Base-by-base conservation (phyloP, 2,113 vertebrate genomes). In the Tinamus guttatus region DNA sequence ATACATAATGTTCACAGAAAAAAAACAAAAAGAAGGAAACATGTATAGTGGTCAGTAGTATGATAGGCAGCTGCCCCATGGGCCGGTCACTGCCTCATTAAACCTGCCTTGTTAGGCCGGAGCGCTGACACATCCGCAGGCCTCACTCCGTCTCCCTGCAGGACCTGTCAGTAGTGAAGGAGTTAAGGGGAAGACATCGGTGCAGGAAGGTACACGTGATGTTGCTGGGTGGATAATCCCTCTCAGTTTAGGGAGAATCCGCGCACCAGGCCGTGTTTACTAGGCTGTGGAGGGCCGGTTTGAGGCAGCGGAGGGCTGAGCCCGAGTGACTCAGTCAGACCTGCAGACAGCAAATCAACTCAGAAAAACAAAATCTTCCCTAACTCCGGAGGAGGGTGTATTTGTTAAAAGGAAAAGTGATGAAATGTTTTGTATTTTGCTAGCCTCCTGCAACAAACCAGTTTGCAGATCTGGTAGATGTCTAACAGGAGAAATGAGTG, bases 31-130 rank as follows among this genome's bases (percentile, higher is more conserved):
- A 51, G 45, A 56, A 70, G 80, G 62, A 92, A 77, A 51, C 68
- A 68, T 68, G 65, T 68, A 67, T 65, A 47, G n/a, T 47, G 69
- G 88, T 73, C 20, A 43, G 58, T 65, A 56, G 13, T 71, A 22
- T 65, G 62, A 87, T 34, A 93, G 77, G 74, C 92, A 96, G 69
- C 65, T 84, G 65, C 34, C 41, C 34, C 62, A 14, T 78, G 91
- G 90, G 71, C 73, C 63, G 94, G 49, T 52, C 64, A 81, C 34
- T 47, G 64, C 52, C 63, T 90, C 67, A 74, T 83, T 91, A 67
- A 77, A 94, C 16, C 40, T 95, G 41, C 36, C 45, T 67, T 20
- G 67, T 76, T 58, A 58, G 47, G 63, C 69, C 11, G 24, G 91
- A 6, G 67, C 77, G 74, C 60, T 15, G 9, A 11, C 52, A 78